Evolutionary conservation across 2,888 invertebrate genomes (phyloP).

Genomic region (Acrobeloides nanus): DNA sequence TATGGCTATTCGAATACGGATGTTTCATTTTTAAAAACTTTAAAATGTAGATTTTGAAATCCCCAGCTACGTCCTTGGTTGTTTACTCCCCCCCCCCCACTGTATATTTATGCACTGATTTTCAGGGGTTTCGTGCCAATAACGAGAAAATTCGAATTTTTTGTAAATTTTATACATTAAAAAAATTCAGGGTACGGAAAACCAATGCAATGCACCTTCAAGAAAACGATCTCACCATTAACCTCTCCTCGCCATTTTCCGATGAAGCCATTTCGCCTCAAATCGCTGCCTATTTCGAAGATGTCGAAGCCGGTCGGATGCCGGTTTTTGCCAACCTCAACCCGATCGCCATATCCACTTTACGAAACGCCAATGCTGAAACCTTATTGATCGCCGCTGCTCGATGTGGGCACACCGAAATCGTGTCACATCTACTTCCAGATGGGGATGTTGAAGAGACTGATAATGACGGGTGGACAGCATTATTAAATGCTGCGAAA

Average conservation of each 20-base stretch:
- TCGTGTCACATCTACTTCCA: slow-evolving; percentile 66
- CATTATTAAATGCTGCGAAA: slow-evolving; percentile 87
- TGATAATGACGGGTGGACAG: slow-evolving; percentile 54
- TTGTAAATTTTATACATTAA: too few species aligned
- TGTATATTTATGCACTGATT: too few species aligned
- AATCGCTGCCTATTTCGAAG: slow-evolving; percentile 22
- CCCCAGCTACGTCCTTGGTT: too few species aligned
- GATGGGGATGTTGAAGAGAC: slow-evolving; percentile 45
- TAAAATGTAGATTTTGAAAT: too few species aligned
- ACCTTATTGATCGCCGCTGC: slow-evolving; percentile 46
- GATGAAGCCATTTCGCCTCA: slow-evolving; percentile 18
- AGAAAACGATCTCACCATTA: slow-evolving; percentile 10
- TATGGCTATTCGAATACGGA: too few species aligned
- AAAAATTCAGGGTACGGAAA: too few species aligned
- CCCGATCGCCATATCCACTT: slow-evolving; percentile 11
- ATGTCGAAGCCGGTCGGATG: slow-evolving; percentile 17
- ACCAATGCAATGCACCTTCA: slow-evolving; percentile 6
- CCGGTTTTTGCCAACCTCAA: slow-evolving; percentile 11
- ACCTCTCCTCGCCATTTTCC: not conserved
- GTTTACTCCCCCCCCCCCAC: too few species aligned
- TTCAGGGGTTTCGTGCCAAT: too few species aligned
- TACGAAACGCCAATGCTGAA: slow-evolving; percentile 36
- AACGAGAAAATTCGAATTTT: too few species aligned
- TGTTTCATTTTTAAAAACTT: too few species aligned
- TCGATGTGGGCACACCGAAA: slow-evolving; percentile 67